Evolutionary conservation across 2,113 vertebrate species (phyloP).

Genomic region (Columba livia): DNA sequence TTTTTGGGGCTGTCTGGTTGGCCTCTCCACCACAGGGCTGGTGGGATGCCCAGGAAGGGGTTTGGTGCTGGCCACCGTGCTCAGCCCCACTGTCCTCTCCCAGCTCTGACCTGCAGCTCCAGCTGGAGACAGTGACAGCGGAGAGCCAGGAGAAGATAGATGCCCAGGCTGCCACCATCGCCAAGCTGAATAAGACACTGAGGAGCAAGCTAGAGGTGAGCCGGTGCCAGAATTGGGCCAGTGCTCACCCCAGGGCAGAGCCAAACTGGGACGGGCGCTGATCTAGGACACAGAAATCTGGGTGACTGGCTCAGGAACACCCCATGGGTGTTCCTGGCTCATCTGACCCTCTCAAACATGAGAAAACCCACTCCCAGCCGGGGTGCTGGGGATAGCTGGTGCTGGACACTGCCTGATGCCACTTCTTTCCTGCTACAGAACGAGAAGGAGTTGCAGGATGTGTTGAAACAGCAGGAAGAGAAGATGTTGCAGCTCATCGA

Average conservation of each 20-base stretch:
- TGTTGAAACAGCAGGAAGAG: constrained; percentile 72
- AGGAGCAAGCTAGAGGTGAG: constrained; percentile 72
- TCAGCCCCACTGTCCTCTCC: neutral
- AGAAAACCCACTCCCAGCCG: accelerated
- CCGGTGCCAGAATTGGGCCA: constrained; percentile 58
- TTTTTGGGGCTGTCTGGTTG: too few species aligned
- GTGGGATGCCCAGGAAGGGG: neutral
- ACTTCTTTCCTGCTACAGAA: neutral
- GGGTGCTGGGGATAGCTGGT: neutral
- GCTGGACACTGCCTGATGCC: neutral
- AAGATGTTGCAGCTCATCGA: constrained; percentile 71
- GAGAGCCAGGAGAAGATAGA: constrained; percentile 42
- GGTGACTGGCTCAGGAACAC: neutral
- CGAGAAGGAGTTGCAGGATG: constrained; percentile 69
- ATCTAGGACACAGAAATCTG: constrained; percentile 41
- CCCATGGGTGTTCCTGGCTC: constrained; percentile 4
- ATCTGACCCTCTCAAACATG: neutral
- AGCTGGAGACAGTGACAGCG: constrained; percentile 1
- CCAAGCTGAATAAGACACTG: constrained; percentile 67
- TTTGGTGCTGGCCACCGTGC: accelerated
- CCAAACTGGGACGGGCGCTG: neutral
- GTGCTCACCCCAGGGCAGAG: neutral
- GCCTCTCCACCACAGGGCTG: neutral
- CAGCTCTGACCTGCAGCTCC: constrained; percentile 65
- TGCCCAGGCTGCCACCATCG: constrained; percentile 41